Evolutionary conservation across 2,797 vertebrate species (phyloP).

Genomic region (Amazonetta brasiliensis): DNA sequence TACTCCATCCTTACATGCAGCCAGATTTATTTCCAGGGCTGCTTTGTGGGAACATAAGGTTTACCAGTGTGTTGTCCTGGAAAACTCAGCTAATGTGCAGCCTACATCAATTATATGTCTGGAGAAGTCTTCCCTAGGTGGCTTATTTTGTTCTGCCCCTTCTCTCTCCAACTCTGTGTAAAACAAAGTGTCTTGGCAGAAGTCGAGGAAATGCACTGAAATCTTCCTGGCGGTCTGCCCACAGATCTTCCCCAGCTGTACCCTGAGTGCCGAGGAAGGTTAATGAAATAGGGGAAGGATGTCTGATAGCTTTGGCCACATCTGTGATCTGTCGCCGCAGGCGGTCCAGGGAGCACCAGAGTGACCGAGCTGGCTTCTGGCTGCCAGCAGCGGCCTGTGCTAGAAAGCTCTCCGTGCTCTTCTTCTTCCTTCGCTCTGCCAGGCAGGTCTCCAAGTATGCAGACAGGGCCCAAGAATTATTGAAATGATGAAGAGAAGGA

Average conservation of each 20-base stretch:
- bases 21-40: conserved; percentile 26
- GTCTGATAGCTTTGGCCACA: background rate
- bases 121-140: background rate
- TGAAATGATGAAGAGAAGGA: background rate
- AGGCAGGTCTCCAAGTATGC: background rate
- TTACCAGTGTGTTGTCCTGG: conserved; percentile 28
- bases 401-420: background rate
- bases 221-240: background rate
- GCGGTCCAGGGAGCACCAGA: background rate
- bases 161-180: background rate
- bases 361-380: background rate
- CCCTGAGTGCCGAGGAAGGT: background rate
- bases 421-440: background rate
- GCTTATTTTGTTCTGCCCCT: background rate
- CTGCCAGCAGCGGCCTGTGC: background rate
- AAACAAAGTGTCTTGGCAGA: background rate
- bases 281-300: background rate
- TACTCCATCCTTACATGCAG: background rate
- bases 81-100: background rate
- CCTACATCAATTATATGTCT: background rate
- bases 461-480: background rate
- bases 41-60: background rate
- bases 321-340: background rate
- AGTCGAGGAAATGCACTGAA: background rate
- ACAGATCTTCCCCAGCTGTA: background rate